Evolutionary conservation across 1,140 invertebrate species (phyloP).

Genomic region (Apocrypta bakeri): DNA sequence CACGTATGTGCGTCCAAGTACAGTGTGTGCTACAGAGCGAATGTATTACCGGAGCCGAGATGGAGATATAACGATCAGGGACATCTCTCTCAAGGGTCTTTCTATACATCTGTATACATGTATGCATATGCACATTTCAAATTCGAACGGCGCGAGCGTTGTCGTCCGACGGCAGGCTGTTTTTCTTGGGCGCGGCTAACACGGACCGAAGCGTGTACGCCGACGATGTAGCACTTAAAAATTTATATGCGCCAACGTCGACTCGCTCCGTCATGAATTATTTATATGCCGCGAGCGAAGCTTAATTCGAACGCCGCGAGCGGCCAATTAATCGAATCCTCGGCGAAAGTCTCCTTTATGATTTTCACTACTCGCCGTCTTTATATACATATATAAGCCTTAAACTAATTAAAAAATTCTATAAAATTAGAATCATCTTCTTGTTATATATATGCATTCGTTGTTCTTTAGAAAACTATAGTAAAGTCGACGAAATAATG

Average conservation of each 20-base stretch:
- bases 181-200: constrained; percentile 26
- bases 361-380: neutral
- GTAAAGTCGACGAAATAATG: neutral
- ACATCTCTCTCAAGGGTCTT: constrained; percentile 31
- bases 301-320: constrained; percentile 29
- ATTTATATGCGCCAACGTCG: neutral
- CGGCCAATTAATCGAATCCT: constrained; percentile 42
- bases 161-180: constrained; percentile 5
- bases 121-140: constrained; percentile 17
- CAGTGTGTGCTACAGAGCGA: neutral
- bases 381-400: too few relatives aligned
- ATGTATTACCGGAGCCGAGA: constrained; percentile 49
- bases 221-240: constrained; percentile 38
- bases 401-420: too few relatives aligned
- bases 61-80: constrained; percentile 62
- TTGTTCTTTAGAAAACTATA: neutral
- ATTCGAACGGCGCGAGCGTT: constrained; percentile 31
- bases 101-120: neutral
- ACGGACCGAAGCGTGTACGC: neutral
- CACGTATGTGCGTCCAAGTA: neutral
- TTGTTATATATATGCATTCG: too few relatives aligned
- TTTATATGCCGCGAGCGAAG: constrained; percentile 18
- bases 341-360: neutral
- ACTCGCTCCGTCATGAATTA: constrained; percentile 43
- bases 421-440: too few relatives aligned